Percentiles rank a stretch among this genome's conserved stretches.
Evolutionary conservation across 2,888 invertebrate species (phyloP).

Genomic region (Amphipoea oculea): DNA sequence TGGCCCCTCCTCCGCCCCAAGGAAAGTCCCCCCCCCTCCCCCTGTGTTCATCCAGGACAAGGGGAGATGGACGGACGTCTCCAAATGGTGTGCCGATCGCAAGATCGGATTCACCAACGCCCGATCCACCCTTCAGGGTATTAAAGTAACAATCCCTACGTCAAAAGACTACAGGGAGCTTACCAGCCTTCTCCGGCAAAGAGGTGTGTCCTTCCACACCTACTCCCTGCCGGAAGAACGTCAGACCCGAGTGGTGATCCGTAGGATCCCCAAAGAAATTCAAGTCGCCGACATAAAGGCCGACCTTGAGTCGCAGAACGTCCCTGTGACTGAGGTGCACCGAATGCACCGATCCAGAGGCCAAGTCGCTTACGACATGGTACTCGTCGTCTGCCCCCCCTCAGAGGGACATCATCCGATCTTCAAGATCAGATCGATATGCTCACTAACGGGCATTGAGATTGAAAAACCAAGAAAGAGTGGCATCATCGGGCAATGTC

Average conservation of each 20-base stretch:
- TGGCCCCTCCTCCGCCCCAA: too few relatives aligned
- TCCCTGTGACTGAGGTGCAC: too few relatives aligned
- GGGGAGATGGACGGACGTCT: too few relatives aligned
- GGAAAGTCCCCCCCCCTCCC: too few relatives aligned
- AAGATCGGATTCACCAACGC: not conserved
- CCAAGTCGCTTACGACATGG: not conserved
- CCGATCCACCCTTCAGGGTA: not conserved
- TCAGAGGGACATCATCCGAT: not conserved
- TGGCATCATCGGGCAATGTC: not conserved
- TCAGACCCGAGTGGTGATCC: too few relatives aligned
- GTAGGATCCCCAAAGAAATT: rapidly evolving
- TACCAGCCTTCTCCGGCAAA: rapidly evolving
- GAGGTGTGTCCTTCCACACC: too few relatives aligned
- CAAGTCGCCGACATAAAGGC: not conserved
- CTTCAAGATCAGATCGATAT: rapidly evolving
- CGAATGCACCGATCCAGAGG: too few relatives aligned
- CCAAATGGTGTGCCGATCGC: not conserved
- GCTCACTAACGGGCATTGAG: rapidly evolving
- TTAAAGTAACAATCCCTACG: not conserved
- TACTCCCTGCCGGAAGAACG: too few relatives aligned
- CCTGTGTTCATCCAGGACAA: too few relatives aligned
- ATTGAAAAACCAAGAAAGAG: not conserved
- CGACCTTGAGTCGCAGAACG: rapidly evolving
- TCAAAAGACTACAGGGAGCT: not conserved
- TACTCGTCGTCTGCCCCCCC: not conserved